Base-by-base conservation (phyloP, 2,888 invertebrate species). In the Lycaena phlaeas region DNA sequence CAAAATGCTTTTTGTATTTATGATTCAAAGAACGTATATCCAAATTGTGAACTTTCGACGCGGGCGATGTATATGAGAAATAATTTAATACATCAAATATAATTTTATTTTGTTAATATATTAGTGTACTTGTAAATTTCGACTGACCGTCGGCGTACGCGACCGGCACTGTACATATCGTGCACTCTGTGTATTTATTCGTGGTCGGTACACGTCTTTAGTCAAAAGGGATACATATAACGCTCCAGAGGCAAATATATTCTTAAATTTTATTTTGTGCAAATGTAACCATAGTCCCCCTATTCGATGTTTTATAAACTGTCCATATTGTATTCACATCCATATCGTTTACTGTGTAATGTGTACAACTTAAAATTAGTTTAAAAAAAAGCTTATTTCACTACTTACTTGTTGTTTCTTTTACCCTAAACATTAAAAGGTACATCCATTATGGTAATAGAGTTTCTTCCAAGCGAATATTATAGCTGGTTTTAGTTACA, bases 31-130 rank as follows among this genome's bases (percentile, higher is more conserved):
- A n/a, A n/a, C n/a, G n/a, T n/a, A n/a, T n/a, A n/a, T n/a, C n/a
- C n/a, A n/a, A n/a, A n/a, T n/a, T n/a, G n/a, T n/a, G n/a, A n/a
- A n/a, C n/a, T n/a, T n/a, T n/a, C n/a, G n/a, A n/a, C n/a, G n/a
- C n/a, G 46, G 50, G 46, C 38, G 44, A 51, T 34, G 12, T 34
- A 12, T 22, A 64, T 70, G 79, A 77, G 84, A 77, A 72, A 76
- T 66, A 66, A 68, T 82, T 82, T 82, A 82, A 82, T 82, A 82
- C 84, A 82, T 84, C 79, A 69, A 64, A 63, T 65, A 64, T 66
- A 55, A 59, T 61, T 67, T 62, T 62, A 53, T 56, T 55, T 56
- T 56, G 53, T 54, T 52, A 46, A 48, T 49, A 40, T 48, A 36
- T 45, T 53, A 49, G 42, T 45, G 47, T 50, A 46, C 38, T 48